phyloP scores from a whole-genome alignment of 2,888 invertebrate genomes.

The Drosophila peninsularis region DNA sequence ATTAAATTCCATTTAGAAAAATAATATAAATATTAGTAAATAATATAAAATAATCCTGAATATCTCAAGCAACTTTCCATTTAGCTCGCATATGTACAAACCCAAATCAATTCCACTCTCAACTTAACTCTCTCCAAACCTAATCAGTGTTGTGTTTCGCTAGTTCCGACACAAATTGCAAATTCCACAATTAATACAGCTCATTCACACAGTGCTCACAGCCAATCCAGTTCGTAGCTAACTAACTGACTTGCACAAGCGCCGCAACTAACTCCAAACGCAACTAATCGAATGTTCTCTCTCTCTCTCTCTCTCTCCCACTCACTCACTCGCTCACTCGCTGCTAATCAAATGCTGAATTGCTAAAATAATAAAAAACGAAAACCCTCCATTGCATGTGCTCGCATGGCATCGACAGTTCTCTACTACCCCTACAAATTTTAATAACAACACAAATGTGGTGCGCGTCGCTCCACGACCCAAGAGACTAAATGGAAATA shows the following conservation, averaged over 20 bases:
- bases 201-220: conserved; percentile 38
- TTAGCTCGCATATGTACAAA: conserved; percentile 30
- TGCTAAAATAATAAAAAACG: not conserved
- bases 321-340: conserved; percentile 6
- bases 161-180: conserved; percentile 33
- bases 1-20: too few relatives aligned
- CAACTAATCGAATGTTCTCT: conserved; percentile 51
- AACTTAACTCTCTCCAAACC: conserved; percentile 5
- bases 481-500: conserved; percentile 84
- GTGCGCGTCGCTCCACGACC: conserved; percentile 84
- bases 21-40: too few relatives aligned
- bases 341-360: conserved; percentile 27
- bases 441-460: conserved; percentile 88
- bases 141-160: conserved; percentile 56
- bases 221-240: conserved; percentile 16
- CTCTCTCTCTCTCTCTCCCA: conserved; percentile 24
- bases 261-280: conserved; percentile 41
- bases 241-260: conserved; percentile 18
- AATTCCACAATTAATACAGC: conserved; percentile 19
- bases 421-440: conserved; percentile 86
- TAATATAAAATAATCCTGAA: too few relatives aligned
- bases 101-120: not conserved
- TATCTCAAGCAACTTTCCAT: not conserved
- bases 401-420: conserved; percentile 68
- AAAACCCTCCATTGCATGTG: conserved; percentile 32